A percentile compares a stretch with the other conserved stretches of the same genome.
Evolutionary conservation across 2,113 vertebrate species (phyloP).

Genomic region (Nycticryphes semicollaris): DNA sequence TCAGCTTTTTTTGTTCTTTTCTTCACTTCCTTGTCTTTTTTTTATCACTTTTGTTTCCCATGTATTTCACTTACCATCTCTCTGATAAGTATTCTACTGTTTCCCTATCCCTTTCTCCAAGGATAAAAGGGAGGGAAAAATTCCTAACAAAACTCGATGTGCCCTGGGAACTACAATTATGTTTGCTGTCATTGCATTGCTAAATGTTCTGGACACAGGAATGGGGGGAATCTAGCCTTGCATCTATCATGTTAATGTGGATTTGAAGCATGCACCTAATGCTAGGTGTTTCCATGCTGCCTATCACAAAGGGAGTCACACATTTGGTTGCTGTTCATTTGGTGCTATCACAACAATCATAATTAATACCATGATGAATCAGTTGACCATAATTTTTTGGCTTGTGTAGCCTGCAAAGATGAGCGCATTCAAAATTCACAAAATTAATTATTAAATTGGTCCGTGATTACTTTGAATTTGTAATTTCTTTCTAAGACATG

Average conservation of each 20-base stretch:
- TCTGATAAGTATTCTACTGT: background rate
- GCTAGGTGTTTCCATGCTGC: background rate
- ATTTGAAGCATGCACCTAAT: background rate
- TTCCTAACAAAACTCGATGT: background rate
- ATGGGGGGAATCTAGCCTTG: background rate
- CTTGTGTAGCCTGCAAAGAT: background rate
- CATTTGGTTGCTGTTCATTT: background rate
- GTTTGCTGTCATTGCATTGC: background rate
- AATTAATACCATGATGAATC: background rate
- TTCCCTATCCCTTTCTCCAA: background rate
- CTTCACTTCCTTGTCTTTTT: background rate
- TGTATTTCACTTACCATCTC: background rate
- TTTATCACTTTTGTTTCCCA: background rate
- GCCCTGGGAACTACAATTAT: background rate
- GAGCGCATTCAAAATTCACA: background rate
- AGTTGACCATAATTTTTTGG: background rate
- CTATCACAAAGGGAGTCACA: background rate
- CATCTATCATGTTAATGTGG: background rate
- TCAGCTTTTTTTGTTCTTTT: background rate
- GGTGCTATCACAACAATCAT: background rate
- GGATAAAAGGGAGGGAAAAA: background rate
- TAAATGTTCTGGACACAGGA: background rate
- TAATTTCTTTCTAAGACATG: constrained; percentile 37
- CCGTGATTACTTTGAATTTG: background rate
- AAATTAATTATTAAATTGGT: constrained; percentile 32